Base-by-base conservation (phyloP, 2,888 invertebrate genomes). In the Pyrgus malvae region DNA sequence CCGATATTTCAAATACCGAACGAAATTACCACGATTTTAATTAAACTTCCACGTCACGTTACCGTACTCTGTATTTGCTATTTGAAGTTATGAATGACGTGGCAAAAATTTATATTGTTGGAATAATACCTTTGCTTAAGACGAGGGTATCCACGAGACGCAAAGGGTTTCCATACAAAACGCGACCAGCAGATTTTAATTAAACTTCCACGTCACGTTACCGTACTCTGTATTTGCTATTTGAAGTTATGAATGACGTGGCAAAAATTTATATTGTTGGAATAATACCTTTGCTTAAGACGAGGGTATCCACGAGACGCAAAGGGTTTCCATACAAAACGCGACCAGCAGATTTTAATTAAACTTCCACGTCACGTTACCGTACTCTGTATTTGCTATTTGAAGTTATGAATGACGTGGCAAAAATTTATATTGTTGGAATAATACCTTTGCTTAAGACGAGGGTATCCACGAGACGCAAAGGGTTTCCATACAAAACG, bases 21-120 rank as follows among this genome's bases (percentile, higher is more conserved):
- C 42, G 42, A 42, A 42, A 42, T 42, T 42, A 42, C 17, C n/a
- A 42, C 25, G 25, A 14, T 27, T 16, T 27, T 29, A 42, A 42
- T 44, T 44, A 44, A 31, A 44, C 17, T 44, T 44, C 31, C 4
- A 19, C 12, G 29, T 44, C 27, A 31, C 29, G 29, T 29, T 9
- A 29, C 29, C 8, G 4, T 9, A 29, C 29, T 7, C 9, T 29
- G n/a, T 29, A 9, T n/a, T n/a, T n/a, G n/a, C n/a, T n/a, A n/a
- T n/a, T n/a, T n/a, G n/a, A n/a, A n/a, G n/a, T n/a, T n/a, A n/a
- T n/a, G n/a, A n/a, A n/a, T n/a, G n/a, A n/a, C n/a, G n/a, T n/a
- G 8, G 2, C 6, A 29, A 29, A 9, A 23, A 23, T 23, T 3
- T 23, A 23, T 4, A 23, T 23, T 29, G n/a, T n/a, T n/a, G n/a